phyloP scores from a whole-genome alignment of 2,797 vertebrate genomes.

The Channallabes apus region DNA sequence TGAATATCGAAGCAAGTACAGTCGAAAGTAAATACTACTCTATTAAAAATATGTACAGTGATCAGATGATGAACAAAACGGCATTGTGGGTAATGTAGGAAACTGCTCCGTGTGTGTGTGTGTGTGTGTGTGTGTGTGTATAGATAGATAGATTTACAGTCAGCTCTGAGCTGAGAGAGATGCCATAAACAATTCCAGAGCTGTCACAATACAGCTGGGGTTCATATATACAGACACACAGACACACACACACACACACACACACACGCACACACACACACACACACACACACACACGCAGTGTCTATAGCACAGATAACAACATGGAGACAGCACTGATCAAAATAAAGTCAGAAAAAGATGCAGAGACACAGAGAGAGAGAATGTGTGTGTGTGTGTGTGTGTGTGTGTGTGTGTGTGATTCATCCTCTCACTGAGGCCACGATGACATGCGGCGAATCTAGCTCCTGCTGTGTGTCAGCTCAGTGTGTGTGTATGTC shows the following conservation, averaged over 20 bases:
- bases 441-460: conserved; percentile 73
- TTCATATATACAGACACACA: conserved; percentile 25
- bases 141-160: conserved; percentile 5
- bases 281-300: conserved; percentile 6
- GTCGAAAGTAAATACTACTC: too few relatives aligned
- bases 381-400: conserved; percentile 27
- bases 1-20: too few relatives aligned
- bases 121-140: neutral
- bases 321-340: conserved; percentile 46
- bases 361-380: conserved; percentile 6
- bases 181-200: conserved; percentile 52
- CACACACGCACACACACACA: conserved; percentile 18
- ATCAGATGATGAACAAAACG: neutral
- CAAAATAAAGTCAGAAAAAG: conserved; percentile 48
- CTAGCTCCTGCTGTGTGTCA: conserved; percentile 67
- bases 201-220: conserved; percentile 55
- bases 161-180: conserved; percentile 21
- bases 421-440: conserved; percentile 53
- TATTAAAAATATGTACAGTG: neutral
- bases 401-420: conserved; percentile 13
- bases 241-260: too few relatives aligned
- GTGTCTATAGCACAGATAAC: neutral
- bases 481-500: conserved; percentile 58
- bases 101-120: neutral
- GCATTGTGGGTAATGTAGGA: neutral